Evolutionary conservation across 2,113 vertebrate species (phyloP).

Genomic region (Apeltes quadracus): DNA sequence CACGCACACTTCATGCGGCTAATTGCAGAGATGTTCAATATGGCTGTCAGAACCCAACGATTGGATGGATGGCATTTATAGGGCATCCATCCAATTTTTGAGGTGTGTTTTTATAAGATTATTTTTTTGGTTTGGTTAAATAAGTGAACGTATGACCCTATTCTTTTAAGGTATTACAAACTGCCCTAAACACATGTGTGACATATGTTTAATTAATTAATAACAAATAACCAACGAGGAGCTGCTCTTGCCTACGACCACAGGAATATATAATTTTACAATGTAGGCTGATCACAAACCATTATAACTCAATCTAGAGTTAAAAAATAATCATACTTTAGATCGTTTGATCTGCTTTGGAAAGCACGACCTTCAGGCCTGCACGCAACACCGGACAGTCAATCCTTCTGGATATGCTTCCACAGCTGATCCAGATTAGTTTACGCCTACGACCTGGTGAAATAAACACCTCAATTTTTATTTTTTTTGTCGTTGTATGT

Average conservation of each 20-base stretch:
- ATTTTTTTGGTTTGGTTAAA: neutral
- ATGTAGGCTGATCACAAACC: neutral
- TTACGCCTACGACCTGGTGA: neutral
- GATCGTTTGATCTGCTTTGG: neutral
- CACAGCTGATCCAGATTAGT: neutral
- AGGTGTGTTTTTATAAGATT: neutral
- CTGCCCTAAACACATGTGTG: neutral
- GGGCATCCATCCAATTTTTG: neutral
- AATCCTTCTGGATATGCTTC: neutral
- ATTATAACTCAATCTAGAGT: neutral
- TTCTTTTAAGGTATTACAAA: neutral
- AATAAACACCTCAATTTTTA: neutral
- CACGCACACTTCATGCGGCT: neutral
- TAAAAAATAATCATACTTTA: neutral
- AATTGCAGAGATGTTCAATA: slow-evolving; percentile 62
- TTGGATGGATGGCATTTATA: slow-evolving; percentile 41
- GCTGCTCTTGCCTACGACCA: neutral
- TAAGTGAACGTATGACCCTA: neutral
- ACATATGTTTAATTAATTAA: neutral
- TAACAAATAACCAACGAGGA: neutral
- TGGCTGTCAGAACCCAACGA: slow-evolving; percentile 66
- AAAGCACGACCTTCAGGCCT: neutral
- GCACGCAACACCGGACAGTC: neutral
- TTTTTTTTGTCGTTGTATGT: neutral
- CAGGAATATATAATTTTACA: neutral